Conservation (phyloP, 2,797 vertebrate genomes). For the Eulemur albifrons region DNA sequence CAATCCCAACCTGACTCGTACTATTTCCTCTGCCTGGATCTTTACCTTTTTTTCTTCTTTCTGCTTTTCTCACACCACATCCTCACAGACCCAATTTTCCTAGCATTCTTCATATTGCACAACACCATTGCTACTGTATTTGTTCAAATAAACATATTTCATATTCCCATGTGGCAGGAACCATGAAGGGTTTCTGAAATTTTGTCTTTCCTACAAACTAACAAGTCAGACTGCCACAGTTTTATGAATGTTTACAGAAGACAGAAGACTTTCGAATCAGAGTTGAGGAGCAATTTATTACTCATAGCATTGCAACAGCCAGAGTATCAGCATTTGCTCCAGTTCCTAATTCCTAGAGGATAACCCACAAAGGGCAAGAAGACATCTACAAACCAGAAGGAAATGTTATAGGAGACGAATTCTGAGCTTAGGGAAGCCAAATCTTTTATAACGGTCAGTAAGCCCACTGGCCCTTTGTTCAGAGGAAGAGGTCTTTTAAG, state of each 20-base stretch:
- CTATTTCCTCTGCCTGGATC: not conserved
- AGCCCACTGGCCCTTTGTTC: not conserved
- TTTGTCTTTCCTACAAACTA: not conserved
- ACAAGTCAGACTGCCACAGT: not conserved
- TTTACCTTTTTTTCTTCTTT: not conserved
- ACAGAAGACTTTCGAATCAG: not conserved
- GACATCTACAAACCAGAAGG: not conserved
- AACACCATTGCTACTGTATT: not conserved
- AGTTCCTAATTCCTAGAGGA: not conserved
- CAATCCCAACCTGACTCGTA: not conserved
- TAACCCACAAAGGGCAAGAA: not conserved
- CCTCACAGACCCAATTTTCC: conserved; percentile 2
- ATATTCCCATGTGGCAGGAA: not conserved
- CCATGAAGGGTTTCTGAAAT: not conserved
- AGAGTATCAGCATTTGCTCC: not conserved
- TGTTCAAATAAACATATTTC: not conserved
- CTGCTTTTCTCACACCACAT: not conserved
- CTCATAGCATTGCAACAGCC: not conserved
- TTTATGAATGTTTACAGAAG: not conserved
- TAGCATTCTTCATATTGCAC: not conserved
- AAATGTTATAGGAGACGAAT: not conserved
- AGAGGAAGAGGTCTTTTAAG: not conserved
- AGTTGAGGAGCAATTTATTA: not conserved
- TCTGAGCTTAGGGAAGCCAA: not conserved
- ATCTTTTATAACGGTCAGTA: not conserved